Base-by-base conservation (phyloP, 2,113 vertebrate genomes). In the Ploceus nigricollis region DNA sequence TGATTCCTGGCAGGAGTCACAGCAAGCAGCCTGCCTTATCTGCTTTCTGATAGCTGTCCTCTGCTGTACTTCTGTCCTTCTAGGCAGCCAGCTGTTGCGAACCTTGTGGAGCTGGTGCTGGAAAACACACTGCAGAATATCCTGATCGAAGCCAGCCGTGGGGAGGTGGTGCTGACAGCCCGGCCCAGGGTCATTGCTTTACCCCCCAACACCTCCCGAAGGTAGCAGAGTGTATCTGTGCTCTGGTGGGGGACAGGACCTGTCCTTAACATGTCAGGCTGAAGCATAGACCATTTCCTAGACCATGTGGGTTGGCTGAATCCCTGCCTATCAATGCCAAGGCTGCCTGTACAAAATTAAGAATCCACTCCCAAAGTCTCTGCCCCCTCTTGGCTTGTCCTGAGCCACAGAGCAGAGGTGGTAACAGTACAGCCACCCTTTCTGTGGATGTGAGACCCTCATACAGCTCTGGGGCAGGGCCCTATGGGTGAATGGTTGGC, bases 121-220 rank as follows among this genome's bases (percentile, higher is more conserved):
- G 96, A 99, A 79, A 99, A 99, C 96, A 98, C 97, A 4, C 89
- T 99, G 71, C 98, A 98, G 97, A 99, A 99, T 96, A 97, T 99
- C 94, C 96, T 99, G 97, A 97, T 97, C 1, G 99, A 99, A 97
- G 99, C 98, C 50, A 98, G 98, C 95, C 96, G 93, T 54, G 99
- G 99, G 56, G 99, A 99, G 81, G 98, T 99, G 87, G 95, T 98
- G 53, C 98, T 99, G 53, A 99, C 98, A 5, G 96, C 98, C 1
- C 86, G 30, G 23, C 98, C 98, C 13, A 97, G 98, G 64, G 91
- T 98, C 92, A 97, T 98, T 28, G 78, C 97, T 39, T 64, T 98
- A 58, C 98, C 98, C 4, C 97, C 98, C 4, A 47, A 58, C 45
- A 24, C 79, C 30, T 48, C 42, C 60, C 92, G 2, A 86, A 98